A percentile compares a stretch with the other conserved stretches of the same genome.
These are phyloP conservation scores for Stigmatopora nigra DNA, from an alignment of 2,113 vertebrate species.

Conservation along the genomic window DNA sequence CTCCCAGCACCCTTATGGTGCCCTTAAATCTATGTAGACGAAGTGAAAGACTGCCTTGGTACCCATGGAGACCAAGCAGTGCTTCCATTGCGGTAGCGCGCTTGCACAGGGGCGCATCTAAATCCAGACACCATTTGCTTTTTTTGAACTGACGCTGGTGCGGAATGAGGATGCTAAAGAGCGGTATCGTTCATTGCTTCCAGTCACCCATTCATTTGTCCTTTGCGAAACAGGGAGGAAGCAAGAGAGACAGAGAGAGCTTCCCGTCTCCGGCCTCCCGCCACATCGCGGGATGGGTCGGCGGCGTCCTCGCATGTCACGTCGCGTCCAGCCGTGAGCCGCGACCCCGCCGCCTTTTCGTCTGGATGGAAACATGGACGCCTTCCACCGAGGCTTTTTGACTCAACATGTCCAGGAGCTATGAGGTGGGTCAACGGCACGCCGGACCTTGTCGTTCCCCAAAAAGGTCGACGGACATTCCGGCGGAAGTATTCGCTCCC, in stretches of 20 bases:
- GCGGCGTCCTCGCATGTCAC: conserved; percentile 9
- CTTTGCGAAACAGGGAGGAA: conserved; percentile 13
- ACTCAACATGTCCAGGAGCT: conserved; percentile 74
- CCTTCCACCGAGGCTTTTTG: conserved; percentile 51
- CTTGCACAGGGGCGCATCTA: conserved; percentile 57
- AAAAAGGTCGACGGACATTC: no score
- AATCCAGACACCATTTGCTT: background rate
- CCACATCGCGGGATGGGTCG: conserved; percentile 37
- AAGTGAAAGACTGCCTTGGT: conserved; percentile 36
- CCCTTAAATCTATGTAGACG: background rate
- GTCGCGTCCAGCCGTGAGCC: conserved; percentile 11
- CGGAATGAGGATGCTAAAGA: background rate
- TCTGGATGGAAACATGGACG: conserved; percentile 70
- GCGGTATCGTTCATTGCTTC: background rate
- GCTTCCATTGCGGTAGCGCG: conserved; percentile 54
- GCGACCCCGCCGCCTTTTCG: conserved; percentile 43
- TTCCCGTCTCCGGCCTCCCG: background rate
- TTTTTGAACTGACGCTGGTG: conserved; percentile 29
- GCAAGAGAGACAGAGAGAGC: conserved; percentile 32
- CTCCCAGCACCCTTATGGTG: no score
- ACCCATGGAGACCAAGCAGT: conserved; percentile 59
- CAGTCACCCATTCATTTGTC: background rate
- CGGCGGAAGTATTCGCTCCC: no score
- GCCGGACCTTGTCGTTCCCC: no score
- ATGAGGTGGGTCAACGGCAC: conserved; percentile 63